A percentile compares a stretch with the other conserved stretches of the same genome.
These are phyloP conservation scores for Channa striata DNA, from an alignment of 2,797 vertebrate genomes.

Conservation along the genomic window DNA sequence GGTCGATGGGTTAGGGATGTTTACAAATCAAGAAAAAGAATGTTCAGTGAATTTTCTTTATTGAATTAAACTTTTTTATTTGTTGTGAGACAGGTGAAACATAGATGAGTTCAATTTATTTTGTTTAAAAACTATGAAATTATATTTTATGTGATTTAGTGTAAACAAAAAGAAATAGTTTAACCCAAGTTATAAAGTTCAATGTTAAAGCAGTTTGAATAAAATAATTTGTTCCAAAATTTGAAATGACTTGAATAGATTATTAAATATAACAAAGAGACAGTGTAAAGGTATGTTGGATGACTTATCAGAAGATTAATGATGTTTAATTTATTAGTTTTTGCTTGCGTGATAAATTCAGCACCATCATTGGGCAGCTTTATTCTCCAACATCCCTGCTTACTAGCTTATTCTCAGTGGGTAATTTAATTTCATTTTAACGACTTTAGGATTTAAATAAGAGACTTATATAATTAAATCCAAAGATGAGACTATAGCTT, in stretches of 20 bases:
- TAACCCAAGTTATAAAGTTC: constrained; percentile 31
- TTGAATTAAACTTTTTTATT: too few relatives aligned
- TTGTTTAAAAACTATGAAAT: constrained; percentile 25
- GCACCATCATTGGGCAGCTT: constrained; percentile 8
- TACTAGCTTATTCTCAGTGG: constrained; percentile 3
- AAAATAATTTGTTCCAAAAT: constrained; percentile 34
- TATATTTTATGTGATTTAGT: constrained; percentile 46
- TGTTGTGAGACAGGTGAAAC: constrained; percentile 20
- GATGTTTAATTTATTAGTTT: constrained; percentile 42
- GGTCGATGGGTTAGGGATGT: too few relatives aligned
- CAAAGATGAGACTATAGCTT: too few relatives aligned
- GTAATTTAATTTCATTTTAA: constrained; percentile 15
- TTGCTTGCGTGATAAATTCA: constrained; percentile 41
- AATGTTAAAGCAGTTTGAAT: constrained; percentile 44
- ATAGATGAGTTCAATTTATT: constrained; percentile 56
- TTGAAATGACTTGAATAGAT: constrained; percentile 16
- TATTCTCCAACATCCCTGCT: not conserved
- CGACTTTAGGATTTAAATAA: too few relatives aligned
- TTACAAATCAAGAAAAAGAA: too few relatives aligned
- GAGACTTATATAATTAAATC: too few relatives aligned
- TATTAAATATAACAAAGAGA: constrained; percentile 40
- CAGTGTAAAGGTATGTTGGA: constrained; percentile 39
- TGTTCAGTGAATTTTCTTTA: too few relatives aligned
- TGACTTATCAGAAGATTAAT: constrained; percentile 53
- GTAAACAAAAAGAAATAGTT: constrained; percentile 54